phyloP scores from a whole-genome alignment of 1,140 invertebrate genomes.

The Drosophila prosaltans region DNA sequence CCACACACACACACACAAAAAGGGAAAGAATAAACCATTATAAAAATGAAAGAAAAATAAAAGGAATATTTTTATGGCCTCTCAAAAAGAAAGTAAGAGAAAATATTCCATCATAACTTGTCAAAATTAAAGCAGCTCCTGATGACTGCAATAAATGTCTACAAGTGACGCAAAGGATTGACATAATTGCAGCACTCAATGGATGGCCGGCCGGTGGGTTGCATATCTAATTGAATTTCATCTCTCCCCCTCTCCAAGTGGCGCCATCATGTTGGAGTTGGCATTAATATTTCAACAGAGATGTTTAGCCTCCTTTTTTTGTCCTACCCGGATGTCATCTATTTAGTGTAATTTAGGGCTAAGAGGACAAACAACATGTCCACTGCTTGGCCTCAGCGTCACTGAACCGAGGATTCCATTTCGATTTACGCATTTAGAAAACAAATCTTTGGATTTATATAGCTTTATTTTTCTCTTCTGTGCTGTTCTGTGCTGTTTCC shows the following conservation, averaged over 20 bases:
- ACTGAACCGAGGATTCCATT: slow-evolving; percentile 41
- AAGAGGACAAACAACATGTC: slow-evolving; percentile 27
- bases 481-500: neutral
- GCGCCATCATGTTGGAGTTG: neutral
- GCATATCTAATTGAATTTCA: slow-evolving; percentile 61
- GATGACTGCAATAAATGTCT: neutral
- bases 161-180: slow-evolving; percentile 20
- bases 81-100: slow-evolving; percentile 40
- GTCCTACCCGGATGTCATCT: slow-evolving; percentile 47
- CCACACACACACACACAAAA: neutral
- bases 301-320: slow-evolving; percentile 21
- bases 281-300: slow-evolving; percentile 67
- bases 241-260: slow-evolving; percentile 28
- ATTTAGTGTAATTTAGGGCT: slow-evolving; percentile 53
- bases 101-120: neutral
- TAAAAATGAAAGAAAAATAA: slow-evolving; percentile 40
- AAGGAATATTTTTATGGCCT: neutral
- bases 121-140: neutral
- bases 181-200: slow-evolving; percentile 66
- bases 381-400: slow-evolving; percentile 5
- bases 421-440: slow-evolving; percentile 62
- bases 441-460: slow-evolving; percentile 71
- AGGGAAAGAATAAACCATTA: slow-evolving; percentile 21
- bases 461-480: slow-evolving; percentile 46
- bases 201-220: neutral